A percentile compares a stretch with the other conserved stretches of the same genome.
These are phyloP conservation scores for Mythimna loreyi DNA, from an alignment of 2,888 invertebrate genomes.

Conservation along the genomic window DNA sequence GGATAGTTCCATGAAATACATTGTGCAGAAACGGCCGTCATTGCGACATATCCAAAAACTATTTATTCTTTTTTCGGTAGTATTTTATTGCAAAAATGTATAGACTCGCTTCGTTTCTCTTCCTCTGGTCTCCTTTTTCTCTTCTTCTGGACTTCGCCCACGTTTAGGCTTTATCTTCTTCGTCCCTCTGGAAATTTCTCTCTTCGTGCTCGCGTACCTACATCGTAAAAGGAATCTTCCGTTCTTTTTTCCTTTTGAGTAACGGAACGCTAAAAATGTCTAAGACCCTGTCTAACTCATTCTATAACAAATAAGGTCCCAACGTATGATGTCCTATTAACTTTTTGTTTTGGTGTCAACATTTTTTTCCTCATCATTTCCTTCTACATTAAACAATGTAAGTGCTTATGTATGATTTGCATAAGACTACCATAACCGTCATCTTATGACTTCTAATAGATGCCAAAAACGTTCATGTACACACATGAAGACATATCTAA, in stretches of 20 bases:
- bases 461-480: constrained; percentile 25
- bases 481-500: constrained; percentile 46
- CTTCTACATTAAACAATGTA: background rate
- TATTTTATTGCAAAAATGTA: background rate
- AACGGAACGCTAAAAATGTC: no score
- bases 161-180: no score
- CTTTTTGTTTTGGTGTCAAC: background rate
- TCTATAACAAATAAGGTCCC: background rate
- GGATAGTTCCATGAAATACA: constrained; percentile 31
- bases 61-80: background rate
- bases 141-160: background rate
- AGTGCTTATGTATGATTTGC: background rate
- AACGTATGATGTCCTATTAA: background rate
- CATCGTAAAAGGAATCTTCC: no score
- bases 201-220: no score
- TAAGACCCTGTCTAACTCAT: background rate
- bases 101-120: background rate
- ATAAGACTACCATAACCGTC: background rate
- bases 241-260: no score
- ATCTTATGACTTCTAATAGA: constrained; percentile 9
- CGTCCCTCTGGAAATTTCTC: no score
- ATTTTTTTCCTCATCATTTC: background rate
- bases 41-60: background rate
- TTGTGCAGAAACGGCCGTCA: constrained; percentile 9
- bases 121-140: background rate